These are phyloP conservation scores for Aphidius colemani DNA, from an alignment of 2,888 invertebrate genomes.

Conservation along the genomic window DNA sequence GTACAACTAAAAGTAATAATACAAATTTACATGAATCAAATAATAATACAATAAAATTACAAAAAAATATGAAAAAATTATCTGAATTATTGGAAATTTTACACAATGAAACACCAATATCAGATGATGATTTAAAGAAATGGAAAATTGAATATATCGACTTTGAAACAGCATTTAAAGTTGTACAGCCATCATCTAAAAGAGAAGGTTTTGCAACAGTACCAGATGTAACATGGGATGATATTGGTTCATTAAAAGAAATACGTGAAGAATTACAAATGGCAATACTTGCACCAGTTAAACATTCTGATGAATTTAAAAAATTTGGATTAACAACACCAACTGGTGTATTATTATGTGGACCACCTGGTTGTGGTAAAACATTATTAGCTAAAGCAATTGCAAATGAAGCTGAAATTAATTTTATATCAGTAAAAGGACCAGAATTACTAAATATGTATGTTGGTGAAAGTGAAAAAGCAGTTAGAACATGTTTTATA, in stretches of 20 bases:
- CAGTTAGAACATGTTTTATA: constrained; percentile 94
- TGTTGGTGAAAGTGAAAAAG: constrained; percentile 97
- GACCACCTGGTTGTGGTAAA: constrained; percentile 97
- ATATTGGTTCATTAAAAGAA: constrained; percentile 88
- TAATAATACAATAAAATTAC: no score
- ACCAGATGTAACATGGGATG: constrained; percentile 96
- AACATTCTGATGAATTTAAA: constrained; percentile 79
- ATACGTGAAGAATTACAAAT: constrained; percentile 89
- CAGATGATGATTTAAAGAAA: constrained; percentile 67
- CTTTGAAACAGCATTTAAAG: constrained; percentile 76
- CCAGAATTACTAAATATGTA: constrained; percentile 99
- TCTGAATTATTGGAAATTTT: constrained; percentile 70
- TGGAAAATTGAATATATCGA: constrained; percentile 77
- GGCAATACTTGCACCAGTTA: constrained; percentile 90
- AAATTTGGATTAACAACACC: constrained; percentile 80
- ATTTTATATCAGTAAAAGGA: constrained; percentile 98
- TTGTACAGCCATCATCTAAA: constrained; percentile 90
- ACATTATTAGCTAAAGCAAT: constrained; percentile 97
- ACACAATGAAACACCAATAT: constrained; percentile 68
- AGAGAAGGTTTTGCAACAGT: constrained; percentile 97
- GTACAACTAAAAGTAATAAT: not conserved
- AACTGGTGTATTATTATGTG: constrained; percentile 91
- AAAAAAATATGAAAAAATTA: constrained; percentile 49
- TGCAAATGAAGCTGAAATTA: constrained; percentile 97
- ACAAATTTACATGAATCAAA: no score